Evolutionary conservation across 2,113 vertebrate genomes (phyloP).

Genomic region (Leuciscus idus): DNA sequence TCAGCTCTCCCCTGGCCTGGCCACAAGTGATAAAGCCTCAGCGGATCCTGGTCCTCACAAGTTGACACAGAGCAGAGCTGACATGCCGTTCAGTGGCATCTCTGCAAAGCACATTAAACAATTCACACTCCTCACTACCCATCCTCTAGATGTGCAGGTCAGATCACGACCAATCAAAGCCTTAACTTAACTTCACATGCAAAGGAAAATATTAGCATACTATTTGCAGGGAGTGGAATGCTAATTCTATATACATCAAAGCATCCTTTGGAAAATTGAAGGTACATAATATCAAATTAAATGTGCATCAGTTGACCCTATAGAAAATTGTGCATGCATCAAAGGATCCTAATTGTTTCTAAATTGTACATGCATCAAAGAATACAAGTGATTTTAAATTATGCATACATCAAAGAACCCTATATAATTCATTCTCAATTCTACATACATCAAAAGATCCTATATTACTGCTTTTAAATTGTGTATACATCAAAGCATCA

Average conservation of each 20-base stretch:
- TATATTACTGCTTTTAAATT: background rate
- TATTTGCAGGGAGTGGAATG: background rate
- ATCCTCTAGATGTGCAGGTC: background rate
- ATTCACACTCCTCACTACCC: conserved; percentile 28
- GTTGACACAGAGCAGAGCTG: conserved; percentile 41
- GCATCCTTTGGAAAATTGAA: background rate
- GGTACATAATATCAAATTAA: background rate
- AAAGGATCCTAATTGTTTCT: background rate
- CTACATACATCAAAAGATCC: background rate
- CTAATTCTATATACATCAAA: background rate
- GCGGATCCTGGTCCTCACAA: background rate
- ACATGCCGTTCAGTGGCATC: conserved; percentile 26
- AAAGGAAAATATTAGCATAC: background rate
- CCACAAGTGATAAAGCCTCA: conserved; percentile 46
- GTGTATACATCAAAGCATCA: background rate
- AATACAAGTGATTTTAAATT: background rate
- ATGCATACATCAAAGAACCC: background rate
- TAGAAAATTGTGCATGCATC: background rate
- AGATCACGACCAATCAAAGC: conserved; percentile 13
- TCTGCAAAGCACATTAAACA: conserved; percentile 37
- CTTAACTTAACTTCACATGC: background rate
- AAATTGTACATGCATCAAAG: background rate
- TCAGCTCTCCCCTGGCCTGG: conserved; percentile 35
- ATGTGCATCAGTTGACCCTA: background rate
- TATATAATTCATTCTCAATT: too few species aligned